These are phyloP conservation scores for Cirrhinus mrigala DNA, from an alignment of 2,797 vertebrate genomes.

Conservation along the genomic window DNA sequence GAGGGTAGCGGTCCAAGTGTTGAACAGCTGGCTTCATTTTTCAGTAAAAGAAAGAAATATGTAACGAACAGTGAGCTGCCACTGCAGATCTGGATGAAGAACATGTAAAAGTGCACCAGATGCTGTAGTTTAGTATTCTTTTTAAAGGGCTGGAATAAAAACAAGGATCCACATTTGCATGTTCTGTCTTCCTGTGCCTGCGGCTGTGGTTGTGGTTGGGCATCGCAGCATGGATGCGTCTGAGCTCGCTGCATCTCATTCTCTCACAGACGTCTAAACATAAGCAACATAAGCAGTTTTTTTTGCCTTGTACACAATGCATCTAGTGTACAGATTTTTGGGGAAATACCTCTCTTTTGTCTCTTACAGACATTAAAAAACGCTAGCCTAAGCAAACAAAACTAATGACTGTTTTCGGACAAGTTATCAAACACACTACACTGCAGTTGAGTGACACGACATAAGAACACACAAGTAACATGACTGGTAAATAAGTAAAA, in stretches of 20 bases:
- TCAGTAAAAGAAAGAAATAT: background rate
- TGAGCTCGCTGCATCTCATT: slow-evolving; percentile 3
- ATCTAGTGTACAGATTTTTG: background rate
- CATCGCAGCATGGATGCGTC: slow-evolving; percentile 35
- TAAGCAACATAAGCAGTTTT: slow-evolving; percentile 11
- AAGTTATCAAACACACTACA: background rate
- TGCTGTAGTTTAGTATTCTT: slow-evolving; percentile 42
- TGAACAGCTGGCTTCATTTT: background rate
- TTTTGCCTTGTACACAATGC: background rate
- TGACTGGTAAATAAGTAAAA: background rate
- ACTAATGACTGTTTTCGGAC: background rate
- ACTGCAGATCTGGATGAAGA: slow-evolving; percentile 13
- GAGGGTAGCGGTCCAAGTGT: background rate
- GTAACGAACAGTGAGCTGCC: background rate
- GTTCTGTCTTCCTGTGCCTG: slow-evolving; percentile 47
- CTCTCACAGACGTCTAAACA: slow-evolving; percentile 28
- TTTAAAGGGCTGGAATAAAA: slow-evolving; percentile 38
- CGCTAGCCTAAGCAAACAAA: background rate
- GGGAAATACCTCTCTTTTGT: background rate
- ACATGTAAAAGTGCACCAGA: slow-evolving; percentile 24
- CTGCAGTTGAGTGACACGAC: background rate
- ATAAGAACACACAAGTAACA: background rate
- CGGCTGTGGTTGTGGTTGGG: slow-evolving; percentile 46
- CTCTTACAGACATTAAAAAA: background rate
- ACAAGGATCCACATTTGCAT: slow-evolving; percentile 46